Percentiles rank a stretch among this genome's conserved stretches.
phyloP scores from a whole-genome alignment of 2,797 vertebrate genomes.

The Acanthis flammea region DNA sequence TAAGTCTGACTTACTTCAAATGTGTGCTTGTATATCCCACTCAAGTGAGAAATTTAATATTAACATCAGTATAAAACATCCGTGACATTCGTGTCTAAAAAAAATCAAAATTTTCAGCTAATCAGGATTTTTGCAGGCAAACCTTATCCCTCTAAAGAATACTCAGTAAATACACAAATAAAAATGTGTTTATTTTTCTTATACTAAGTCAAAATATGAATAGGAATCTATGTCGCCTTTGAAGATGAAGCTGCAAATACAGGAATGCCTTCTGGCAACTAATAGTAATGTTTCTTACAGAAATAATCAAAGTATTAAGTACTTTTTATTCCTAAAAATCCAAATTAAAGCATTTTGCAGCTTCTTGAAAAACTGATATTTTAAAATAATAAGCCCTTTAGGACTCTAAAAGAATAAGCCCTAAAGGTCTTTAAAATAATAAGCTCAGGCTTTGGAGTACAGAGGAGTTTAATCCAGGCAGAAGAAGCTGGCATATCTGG shows the following conservation, averaged over 20 bases:
- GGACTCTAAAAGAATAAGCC: neutral
- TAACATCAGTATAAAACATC: neutral
- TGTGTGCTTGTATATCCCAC: neutral
- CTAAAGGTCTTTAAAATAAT: neutral
- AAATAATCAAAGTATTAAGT: neutral
- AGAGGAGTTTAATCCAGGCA: neutral
- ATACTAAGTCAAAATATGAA: neutral
- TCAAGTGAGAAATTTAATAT: neutral
- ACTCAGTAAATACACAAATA: neutral
- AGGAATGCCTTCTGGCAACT: neutral
- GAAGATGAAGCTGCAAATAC: neutral
- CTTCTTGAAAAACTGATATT: neutral
- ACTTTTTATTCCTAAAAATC: neutral
- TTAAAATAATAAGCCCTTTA: neutral
- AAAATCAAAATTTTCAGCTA: neutral
- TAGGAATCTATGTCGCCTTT: neutral
- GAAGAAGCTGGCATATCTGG: neutral
- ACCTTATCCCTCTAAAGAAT: neutral
- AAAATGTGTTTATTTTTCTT: neutral
- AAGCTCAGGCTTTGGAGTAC: neutral
- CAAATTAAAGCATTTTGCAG: neutral
- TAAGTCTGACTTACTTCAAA: neutral
- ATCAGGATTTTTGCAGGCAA: neutral
- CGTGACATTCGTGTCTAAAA: neutral
- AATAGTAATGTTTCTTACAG: neutral